Evolutionary conservation across 2,888 invertebrate genomes (phyloP).

Genomic region (Zaprionus bogoriensis): DNA sequence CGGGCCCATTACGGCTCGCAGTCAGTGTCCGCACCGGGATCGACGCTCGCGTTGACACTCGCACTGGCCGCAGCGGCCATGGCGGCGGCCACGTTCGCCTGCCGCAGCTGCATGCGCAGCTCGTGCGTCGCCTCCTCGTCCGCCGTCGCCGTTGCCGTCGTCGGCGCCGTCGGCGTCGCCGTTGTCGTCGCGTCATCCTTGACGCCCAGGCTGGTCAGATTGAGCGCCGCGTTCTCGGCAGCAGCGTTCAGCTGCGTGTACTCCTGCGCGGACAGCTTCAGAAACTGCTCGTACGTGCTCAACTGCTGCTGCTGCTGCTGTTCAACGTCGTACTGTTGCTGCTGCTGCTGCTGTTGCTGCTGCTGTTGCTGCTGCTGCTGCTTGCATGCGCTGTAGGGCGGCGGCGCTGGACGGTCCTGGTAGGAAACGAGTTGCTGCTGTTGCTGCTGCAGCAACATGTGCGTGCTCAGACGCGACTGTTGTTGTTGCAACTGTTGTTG

Average conservation of each 20-base stretch:
- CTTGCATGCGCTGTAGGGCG: slow-evolving; percentile 59
- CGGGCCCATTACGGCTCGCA: slow-evolving; percentile 33
- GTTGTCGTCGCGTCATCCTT: slow-evolving; percentile 22
- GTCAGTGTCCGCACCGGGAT: slow-evolving; percentile 32
- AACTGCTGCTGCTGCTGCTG: slow-evolving; percentile 50
- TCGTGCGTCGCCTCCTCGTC: slow-evolving; percentile 35
- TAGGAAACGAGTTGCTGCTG: slow-evolving; percentile 38
- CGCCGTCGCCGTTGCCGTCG: slow-evolving; percentile 22
- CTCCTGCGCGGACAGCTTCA: slow-evolving; percentile 73
- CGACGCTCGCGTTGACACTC: slow-evolving; percentile 19
- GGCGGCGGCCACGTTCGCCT: slow-evolving; percentile 46
- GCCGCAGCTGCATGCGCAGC: slow-evolving; percentile 47
- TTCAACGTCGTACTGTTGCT: slow-evolving; percentile 23
- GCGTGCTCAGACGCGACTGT: slow-evolving; percentile 28
- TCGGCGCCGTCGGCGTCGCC: slow-evolving; percentile 23
- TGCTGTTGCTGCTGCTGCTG: slow-evolving; percentile 31
- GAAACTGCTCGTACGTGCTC: slow-evolving; percentile 74
- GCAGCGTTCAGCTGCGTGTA: slow-evolving; percentile 50
- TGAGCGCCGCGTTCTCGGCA: slow-evolving; percentile 64
- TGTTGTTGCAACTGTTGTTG: slow-evolving; percentile 32
- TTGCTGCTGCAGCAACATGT: slow-evolving; percentile 23
- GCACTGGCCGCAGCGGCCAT: slow-evolving; percentile 35
- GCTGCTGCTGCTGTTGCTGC: slow-evolving; percentile 1
- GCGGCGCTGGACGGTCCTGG: slow-evolving; percentile 64
- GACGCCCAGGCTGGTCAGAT: slow-evolving; percentile 57